A percentile compares a stretch with the other conserved stretches of the same genome.
phyloP scores from a whole-genome alignment of 2,113 vertebrate species.

The Urocitellus parryii region DNA sequence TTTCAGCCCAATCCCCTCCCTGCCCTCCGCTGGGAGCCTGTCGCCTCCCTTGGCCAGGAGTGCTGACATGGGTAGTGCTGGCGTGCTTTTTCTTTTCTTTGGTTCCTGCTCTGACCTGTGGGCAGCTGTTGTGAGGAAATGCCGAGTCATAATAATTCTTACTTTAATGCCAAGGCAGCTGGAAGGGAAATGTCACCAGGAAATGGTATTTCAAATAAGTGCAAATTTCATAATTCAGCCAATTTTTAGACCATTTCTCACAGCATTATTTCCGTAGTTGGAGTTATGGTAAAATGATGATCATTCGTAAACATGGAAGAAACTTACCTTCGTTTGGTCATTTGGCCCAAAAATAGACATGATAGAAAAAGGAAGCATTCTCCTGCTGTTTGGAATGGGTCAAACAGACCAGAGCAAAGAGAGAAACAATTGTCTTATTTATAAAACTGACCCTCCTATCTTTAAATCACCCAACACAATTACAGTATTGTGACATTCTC shows the following conservation, averaged over 20 bases:
- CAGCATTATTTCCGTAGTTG: slow-evolving; percentile 64
- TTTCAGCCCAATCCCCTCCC: neutral
- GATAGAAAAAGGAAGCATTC: slow-evolving; percentile 52
- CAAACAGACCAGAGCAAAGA: neutral
- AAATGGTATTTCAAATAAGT: slow-evolving; percentile 78
- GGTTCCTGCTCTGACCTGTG: slow-evolving; percentile 30
- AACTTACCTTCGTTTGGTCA: slow-evolving; percentile 27
- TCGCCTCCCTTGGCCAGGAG: no score
- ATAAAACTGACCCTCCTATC: slow-evolving; percentile 21
- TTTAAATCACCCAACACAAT: slow-evolving; percentile 40
- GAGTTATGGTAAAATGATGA: slow-evolving; percentile 42
- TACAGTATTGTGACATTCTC: neutral
- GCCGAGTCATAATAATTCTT: slow-evolving; percentile 74
- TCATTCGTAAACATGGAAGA: slow-evolving; percentile 21
- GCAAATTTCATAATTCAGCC: slow-evolving; percentile 63
- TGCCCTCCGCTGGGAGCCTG: accelerated
- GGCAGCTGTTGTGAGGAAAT: slow-evolving; percentile 64
- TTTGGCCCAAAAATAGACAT: neutral
- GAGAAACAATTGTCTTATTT: slow-evolving; percentile 20
- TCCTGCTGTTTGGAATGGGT: neutral
- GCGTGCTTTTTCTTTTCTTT: neutral
- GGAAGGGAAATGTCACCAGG: slow-evolving; percentile 71
- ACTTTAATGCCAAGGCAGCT: slow-evolving; percentile 48
- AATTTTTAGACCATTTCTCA: slow-evolving; percentile 56
- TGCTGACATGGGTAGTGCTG: neutral